Base-by-base conservation (phyloP, 2,797 vertebrate species). In the Clarias laeviceps region DNA sequence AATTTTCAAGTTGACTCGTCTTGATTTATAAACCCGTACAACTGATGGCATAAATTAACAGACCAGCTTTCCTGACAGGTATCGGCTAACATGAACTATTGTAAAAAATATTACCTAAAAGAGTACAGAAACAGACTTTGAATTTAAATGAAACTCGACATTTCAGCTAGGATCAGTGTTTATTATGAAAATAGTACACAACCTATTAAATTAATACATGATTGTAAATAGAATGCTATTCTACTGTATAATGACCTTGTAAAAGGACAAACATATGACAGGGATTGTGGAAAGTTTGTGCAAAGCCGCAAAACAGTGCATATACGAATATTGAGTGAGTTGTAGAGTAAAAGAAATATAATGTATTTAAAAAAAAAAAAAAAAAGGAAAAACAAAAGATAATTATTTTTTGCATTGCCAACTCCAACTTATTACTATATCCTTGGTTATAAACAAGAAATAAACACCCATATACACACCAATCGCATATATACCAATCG, bases 301-400 rank as follows among this genome's bases (percentile, higher is more conserved):
- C 85, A 86, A 86, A 86, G 40, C 57, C 6, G 85, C 85, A 86
- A 86, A 34, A 59, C 34, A 81, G 61, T 81, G 59, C 69, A 61
- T 74, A 54, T 20, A 70, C 62, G 50, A 50, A 34, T 40, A 68
- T 11, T 32, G 32, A 76, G 5, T 14, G 54, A 15, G 64, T 8
- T 82, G 8, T 17, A 81, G 27, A 66, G 45, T 50, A 57, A 85
- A 14, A 2, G 12, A 61, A 32, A 56, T 74, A 4, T 54, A 27
- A 6, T 27, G 5, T 29, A 4, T 64, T 32, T 4, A 56, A 64
- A 84, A 14, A 64, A 20, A 68, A 32, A 20, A 20, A 17, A 32
- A 50, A 69, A 3, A 37, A 69, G 27, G 17, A 18, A 32, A 3
- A 83, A 6, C 50, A 73, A 73, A 27, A 24, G 27, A 18, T 3